Evolutionary conservation across 2,797 vertebrate genomes (phyloP).

Genomic region (Decapterus maruadsi): DNA sequence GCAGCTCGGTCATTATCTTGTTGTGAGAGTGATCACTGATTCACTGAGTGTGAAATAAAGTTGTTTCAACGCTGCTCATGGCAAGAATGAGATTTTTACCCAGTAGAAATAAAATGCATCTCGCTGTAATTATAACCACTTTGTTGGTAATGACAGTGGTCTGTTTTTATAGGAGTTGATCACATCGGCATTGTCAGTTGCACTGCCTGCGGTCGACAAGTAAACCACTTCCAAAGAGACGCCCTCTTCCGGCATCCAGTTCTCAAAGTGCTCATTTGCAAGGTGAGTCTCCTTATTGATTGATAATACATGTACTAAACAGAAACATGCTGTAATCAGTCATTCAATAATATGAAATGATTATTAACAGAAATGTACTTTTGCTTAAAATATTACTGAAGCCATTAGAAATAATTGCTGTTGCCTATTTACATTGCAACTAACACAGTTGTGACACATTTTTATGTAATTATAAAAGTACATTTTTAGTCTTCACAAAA

Average conservation of each 20-base stretch:
- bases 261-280: conserved; percentile 97
- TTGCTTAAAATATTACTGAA: not conserved
- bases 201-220: conserved; percentile 96
- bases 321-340: not conserved
- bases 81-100: not conserved
- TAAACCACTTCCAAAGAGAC: conserved; percentile 98
- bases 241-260: conserved; percentile 95
- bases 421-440: not conserved
- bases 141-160: conserved; percentile 44
- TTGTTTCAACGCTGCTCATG: not conserved
- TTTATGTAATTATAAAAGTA: not conserved
- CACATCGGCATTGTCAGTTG: conserved; percentile 95
- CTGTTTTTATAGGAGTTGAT: conserved; percentile 84
- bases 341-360: not conserved
- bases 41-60: not conserved
- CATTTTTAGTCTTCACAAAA: not conserved
- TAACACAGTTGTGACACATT: not conserved
- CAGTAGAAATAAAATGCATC: not conserved
- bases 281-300: conserved; percentile 84
- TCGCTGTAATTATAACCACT: not conserved
- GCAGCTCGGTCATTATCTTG: conserved; percentile 1
- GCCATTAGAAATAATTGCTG: not conserved
- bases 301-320: not conserved
- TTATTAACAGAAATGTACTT: not conserved
- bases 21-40: conserved; percentile 14